Base-by-base conservation (phyloP, 2,797 vertebrate species). In the Buphagus erythrorhynchus region DNA sequence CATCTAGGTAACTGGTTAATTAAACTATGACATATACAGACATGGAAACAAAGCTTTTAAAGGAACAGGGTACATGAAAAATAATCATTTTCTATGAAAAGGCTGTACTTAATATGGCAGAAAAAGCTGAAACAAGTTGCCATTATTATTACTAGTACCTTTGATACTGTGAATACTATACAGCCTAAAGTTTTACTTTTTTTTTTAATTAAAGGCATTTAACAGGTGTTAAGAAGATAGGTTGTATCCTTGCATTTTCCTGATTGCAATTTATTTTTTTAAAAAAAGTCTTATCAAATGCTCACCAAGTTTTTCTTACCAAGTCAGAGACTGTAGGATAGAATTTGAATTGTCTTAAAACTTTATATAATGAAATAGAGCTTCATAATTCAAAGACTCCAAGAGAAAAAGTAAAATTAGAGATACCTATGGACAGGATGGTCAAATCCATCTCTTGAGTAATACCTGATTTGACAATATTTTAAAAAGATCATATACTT, bases 21-120 rank as follows among this genome's bases (percentile, higher is more conserved):
- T 96, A 96, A 97, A 95, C 71, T 68, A 42, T 77, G 58, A 92
- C 43, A 86, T 88, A 94, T 52, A 90, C 8, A 66, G 48, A 58
- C 5, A 0, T 45, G 33, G 48, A 91, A 91, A 93, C 63, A 66
- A 89, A 73, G 59, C 24, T 71, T 91, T 91, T 82, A 85, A 89
- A 96, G 33, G 52, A 84, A 72, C 13, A 38, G n/a, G 3, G 14
- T 62, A 17, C 22, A 28, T 13, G 45, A 82, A 93, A 84, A 78
- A 68, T 13, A 58, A 82, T 12, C 7, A 51, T 49, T 78, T 79
- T 87, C 40, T 58, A 38, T 36, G 5, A 77, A 95, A 91, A 88
- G 8, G 4, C 10, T 84, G 24, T 15, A 29, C 26, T 80, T 46
- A 68, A 57, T 29, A 51, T 1, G 3, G 6, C 31, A 93, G 40